phyloP scores from a whole-genome alignment of 2,888 invertebrate species.

The Eilema griseolum region DNA sequence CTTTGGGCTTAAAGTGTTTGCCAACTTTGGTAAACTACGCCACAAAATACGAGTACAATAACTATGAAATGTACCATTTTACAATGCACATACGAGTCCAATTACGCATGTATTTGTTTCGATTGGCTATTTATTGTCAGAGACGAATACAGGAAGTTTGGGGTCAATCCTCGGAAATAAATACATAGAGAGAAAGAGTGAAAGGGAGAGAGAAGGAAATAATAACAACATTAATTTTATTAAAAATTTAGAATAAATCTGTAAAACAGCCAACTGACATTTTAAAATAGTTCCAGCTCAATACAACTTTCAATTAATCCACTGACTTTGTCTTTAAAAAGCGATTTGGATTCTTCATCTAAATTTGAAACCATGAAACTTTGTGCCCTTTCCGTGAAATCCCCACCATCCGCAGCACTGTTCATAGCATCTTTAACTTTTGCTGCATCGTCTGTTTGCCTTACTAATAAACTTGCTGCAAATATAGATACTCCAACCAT shows the following conservation, averaged over 20 bases:
- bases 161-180: too few relatives aligned
- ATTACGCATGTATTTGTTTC: too few relatives aligned
- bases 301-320: slow-evolving; percentile 52
- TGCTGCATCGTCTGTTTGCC: slow-evolving; percentile 46
- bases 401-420: slow-evolving; percentile 25
- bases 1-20: too few relatives aligned
- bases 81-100: too few relatives aligned
- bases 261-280: neutral
- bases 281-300: slow-evolving; percentile 27
- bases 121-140: too few relatives aligned
- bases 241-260: neutral
- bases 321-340: slow-evolving; percentile 44
- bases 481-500: slow-evolving; percentile 41
- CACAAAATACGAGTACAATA: too few relatives aligned
- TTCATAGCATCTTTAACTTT: slow-evolving; percentile 37
- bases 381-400: slow-evolving; percentile 36
- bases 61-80: too few relatives aligned
- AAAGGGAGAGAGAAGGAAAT: too few relatives aligned
- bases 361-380: neutral
- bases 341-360: slow-evolving; percentile 33
- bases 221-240: neutral
- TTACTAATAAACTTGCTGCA: slow-evolving; percentile 35
- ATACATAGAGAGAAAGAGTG: neutral
- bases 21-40: too few relatives aligned
- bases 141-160: too few relatives aligned